Conservation (phyloP, 35 echinoderm and acorn worm species). For the Heliocidaris tuberculata region DNA sequence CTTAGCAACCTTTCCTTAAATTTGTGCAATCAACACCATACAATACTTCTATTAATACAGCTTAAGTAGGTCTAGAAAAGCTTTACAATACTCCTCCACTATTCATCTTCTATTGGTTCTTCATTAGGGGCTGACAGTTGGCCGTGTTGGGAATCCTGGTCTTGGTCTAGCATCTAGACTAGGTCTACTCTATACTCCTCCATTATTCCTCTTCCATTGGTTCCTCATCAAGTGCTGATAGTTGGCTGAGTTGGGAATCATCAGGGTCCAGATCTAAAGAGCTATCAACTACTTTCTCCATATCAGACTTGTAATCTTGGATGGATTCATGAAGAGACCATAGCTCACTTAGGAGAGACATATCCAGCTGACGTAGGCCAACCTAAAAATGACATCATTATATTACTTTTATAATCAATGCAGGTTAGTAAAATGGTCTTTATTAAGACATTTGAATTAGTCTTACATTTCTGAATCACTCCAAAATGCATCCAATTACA, state of each 20-base stretch:
- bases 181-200: neutral
- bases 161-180: neutral
- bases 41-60: neutral
- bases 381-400: slow-evolving; percentile 59
- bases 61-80: no score
- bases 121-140: neutral
- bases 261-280: neutral
- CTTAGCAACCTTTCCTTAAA: neutral
- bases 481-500: no score
- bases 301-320: slow-evolving; percentile 86
- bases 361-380: slow-evolving; percentile 94
- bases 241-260: slow-evolving; percentile 26
- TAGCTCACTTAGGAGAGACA: slow-evolving; percentile 89
- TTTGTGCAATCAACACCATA: neutral
- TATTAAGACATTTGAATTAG: no score
- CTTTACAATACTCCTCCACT: neutral
- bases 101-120: neutral
- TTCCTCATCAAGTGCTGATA: neutral
- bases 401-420: no score
- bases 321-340: slow-evolving; percentile 93
- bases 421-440: no score
- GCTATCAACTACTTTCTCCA: slow-evolving; percentile 54
- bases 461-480: no score
- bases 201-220: neutral
- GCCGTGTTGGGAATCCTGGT: neutral